Percentiles rank a stretch among this genome's conserved stretches.
Conservation (phyloP, 2,113 vertebrate species). For the Gobio gobio region DNA sequence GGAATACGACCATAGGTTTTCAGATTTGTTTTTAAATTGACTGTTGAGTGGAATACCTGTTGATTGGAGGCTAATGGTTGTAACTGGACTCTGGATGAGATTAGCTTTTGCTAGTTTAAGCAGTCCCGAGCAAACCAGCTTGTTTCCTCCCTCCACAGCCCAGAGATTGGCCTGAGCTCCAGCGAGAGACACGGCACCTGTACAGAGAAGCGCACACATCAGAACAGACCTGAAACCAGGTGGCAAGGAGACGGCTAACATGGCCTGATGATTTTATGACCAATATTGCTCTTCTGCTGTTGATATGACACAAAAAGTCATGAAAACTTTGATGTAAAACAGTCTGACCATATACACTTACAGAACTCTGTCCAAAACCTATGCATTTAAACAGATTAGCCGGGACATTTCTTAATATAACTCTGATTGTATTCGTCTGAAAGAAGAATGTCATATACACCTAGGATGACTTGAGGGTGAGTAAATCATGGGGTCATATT, state of each 20-base stretch:
- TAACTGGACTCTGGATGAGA: slow-evolving; percentile 85
- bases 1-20: not conserved
- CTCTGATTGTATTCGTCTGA: too few species aligned
- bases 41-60: slow-evolving; percentile 66
- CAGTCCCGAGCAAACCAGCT: slow-evolving; percentile 90
- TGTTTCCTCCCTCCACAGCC: slow-evolving; percentile 97
- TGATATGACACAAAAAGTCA: too few species aligned
- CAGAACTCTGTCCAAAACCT: too few species aligned
- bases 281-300: too few species aligned
- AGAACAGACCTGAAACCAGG: slow-evolving; percentile 25
- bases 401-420: too few species aligned
- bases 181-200: slow-evolving; percentile 91
- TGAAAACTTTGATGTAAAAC: too few species aligned
- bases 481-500: too few species aligned
- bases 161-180: slow-evolving; percentile 93
- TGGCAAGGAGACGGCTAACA: not conserved
- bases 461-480: too few species aligned
- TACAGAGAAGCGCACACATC: slow-evolving; percentile 36
- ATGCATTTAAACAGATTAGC: too few species aligned
- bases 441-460: too few species aligned
- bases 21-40: not conserved
- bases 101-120: slow-evolving; percentile 90
- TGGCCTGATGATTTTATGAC: not conserved
- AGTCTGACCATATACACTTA: too few species aligned
- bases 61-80: slow-evolving; percentile 78